Percentiles rank a stretch among this genome's conserved stretches.
These are phyloP conservation scores for Oscheius sp. DNA, from an alignment of 1,140 invertebrate species.

Conservation along the genomic window DNA sequence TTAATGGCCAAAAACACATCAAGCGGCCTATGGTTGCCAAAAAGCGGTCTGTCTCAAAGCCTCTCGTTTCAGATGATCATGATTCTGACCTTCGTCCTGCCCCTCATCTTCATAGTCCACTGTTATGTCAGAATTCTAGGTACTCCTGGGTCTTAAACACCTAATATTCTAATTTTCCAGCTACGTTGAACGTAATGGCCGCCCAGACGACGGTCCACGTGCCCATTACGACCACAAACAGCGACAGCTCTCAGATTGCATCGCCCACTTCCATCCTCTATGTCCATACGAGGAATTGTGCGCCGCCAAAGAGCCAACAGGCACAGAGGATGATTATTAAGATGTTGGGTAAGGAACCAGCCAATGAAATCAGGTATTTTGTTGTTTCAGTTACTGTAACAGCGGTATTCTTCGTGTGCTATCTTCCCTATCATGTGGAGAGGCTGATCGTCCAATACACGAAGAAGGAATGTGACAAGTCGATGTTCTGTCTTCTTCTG, in stretches of 20 bases:
- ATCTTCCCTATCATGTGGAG: slow-evolving; percentile 57
- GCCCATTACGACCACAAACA: slow-evolving; percentile 34
- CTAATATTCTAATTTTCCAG: not conserved
- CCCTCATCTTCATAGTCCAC: slow-evolving; percentile 52
- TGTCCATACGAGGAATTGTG: slow-evolving; percentile 23
- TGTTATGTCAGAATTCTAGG: slow-evolving; percentile 54
- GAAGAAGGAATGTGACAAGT: slow-evolving; percentile 39
- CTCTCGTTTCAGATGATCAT: slow-evolving; percentile 55
- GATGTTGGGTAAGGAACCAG: slow-evolving; percentile 46
- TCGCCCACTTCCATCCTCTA: slow-evolving; percentile 22
- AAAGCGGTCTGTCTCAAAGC: no score
- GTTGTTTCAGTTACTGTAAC: slow-evolving; percentile 50
- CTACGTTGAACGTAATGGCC: slow-evolving; percentile 51
- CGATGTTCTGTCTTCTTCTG: slow-evolving; percentile 45
- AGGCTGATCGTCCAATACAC: slow-evolving; percentile 52
- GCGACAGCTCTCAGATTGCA: slow-evolving; percentile 21
- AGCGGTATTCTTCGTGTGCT: slow-evolving; percentile 56
- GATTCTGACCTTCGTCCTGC: slow-evolving; percentile 54
- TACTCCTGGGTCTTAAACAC: not conserved
- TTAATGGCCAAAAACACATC: no score
- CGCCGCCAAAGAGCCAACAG: slow-evolving; percentile 47
- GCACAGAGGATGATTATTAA: slow-evolving; percentile 54
- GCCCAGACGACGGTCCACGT: slow-evolving; percentile 38
- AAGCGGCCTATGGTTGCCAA: no score
- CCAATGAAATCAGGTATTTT: slow-evolving; percentile 4